Base-by-base conservation (phyloP, 2,888 invertebrate genomes). In the Unio pictorum region DNA sequence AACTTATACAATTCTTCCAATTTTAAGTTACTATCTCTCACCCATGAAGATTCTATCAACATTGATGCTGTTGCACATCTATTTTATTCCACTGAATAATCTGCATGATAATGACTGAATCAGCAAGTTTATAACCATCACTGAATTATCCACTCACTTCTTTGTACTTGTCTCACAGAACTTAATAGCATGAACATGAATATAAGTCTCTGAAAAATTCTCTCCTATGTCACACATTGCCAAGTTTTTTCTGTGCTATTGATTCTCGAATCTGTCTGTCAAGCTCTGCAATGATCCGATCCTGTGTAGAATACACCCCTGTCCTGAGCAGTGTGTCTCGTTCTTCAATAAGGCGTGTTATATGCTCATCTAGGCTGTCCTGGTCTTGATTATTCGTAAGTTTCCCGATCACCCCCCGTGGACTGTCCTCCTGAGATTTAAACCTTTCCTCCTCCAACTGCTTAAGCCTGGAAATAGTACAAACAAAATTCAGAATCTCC, bases 271-370 rank as follows among this genome's bases (percentile, higher is more conserved):
- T 91, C 72, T 90, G 89, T 71, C 87, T 75, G 72, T 91, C 90
- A n/a, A 91, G 82, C 69, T 91, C 90, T 6, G 87, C 84, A 57
- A 91, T 91, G 64, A 90, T 89, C 66, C 84, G 83, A 78, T 91
- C 90, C 59, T 89, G 87, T 55, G 84, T 86, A 30, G 87, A 83
- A 79, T 91, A 91, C 18, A 89, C 88, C n/a, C 91, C 90, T 23
- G 90, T 90, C 64, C 87, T 75, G 55, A 91, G 80, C n/a, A 91
- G 75, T 3, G 86, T 87, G 75, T 91, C 90, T 20, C 89, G 80
- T 72, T 91, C 90, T 70, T 90, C 89, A 18, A 90, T 87, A 58
- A 91, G 81, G 30, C 89, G 74, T 6, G 87, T 83, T 34, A 90
- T 82, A 67, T 88, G 89, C 58, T 89, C 88, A 70, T 89, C 88